A percentile compares a stretch with the other conserved stretches of the same genome.
These are phyloP conservation scores for Perca schrenkii DNA, from an alignment of 2,113 vertebrate species.

Conservation along the genomic window DNA sequence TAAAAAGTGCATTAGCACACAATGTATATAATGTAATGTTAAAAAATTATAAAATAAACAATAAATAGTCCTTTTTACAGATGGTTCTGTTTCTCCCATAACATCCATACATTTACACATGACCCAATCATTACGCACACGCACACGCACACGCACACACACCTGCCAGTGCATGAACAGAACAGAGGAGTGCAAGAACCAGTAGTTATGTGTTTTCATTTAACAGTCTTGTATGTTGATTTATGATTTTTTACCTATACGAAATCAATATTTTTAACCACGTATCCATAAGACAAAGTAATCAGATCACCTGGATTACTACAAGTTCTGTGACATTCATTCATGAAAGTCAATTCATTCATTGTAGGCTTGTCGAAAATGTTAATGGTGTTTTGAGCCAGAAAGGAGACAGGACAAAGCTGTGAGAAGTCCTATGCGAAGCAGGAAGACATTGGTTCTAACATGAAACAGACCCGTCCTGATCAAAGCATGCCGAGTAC, in stretches of 20 bases:
- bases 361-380: conserved; percentile 10
- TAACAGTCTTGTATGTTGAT: no score
- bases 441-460: conserved; percentile 46
- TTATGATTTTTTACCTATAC: neutral
- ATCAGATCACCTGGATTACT: neutral
- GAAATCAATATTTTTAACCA: neutral
- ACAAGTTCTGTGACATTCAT: neutral
- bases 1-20: no score
- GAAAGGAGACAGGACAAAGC: conserved; percentile 40
- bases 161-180: no score
- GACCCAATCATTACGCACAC: no score
- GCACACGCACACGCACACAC: no score
- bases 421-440: conserved; percentile 24
- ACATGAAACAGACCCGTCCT: conserved; percentile 72
- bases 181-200: no score
- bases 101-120: no score
- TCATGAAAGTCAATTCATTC: neutral
- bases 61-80: no score
- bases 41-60: no score
- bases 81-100: no score
- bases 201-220: no score
- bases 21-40: no score
- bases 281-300: neutral
- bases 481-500: conserved; percentile 69
- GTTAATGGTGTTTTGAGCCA: conserved; percentile 22